Base-by-base conservation (phyloP, 2,113 vertebrate genomes). In the Sinocyclocheilus anophthalmus region DNA sequence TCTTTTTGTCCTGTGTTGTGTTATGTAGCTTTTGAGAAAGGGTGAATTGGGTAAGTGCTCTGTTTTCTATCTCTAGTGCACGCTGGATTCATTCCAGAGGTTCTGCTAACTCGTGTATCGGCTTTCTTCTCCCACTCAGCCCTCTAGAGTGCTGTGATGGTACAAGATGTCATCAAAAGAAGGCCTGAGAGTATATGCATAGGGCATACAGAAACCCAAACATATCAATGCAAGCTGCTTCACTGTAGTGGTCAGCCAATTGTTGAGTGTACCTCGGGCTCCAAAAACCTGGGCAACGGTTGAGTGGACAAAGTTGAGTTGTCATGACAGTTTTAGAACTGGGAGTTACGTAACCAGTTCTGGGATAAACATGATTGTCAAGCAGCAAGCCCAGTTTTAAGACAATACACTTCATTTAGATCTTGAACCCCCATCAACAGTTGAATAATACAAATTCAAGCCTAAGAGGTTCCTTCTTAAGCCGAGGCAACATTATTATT, bases 381-480 rank as follows among this genome's bases (percentile, higher is more conserved):
- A 67, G 42, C 80, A 69, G 63, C 24, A 48, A 55, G 45, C 76
- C 76, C 55, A 55, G 63, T 80, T 80, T 85, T 70, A 69, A 65
- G 65, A 70, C 57, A 85, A 85, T 70, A 42, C 84, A 85, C 50
- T 70, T 80, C 65, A 85, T 85, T 85, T 85, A 85, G 63, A 79
- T 42, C 50, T 72, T 30, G 12, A 79, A 39, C 76, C 63, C 84
- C 76, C 48, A 55, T 70, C 63, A 33, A 79, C 61, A 72, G 63
- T 13, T 79, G 76, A 80, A 85, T 78, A 80, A 77, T 39, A 79
- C 84, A 57, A 12, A 39, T 45, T 55, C 59, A 70, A 57, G n/a
- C 61, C 76, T 22, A 57, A 48, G 63, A 67, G 33, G 63, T 16
- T 20, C 33, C n/a, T 57, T 70, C 45, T 22, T 70, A n/a, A 57